Conservation (phyloP, 2,888 invertebrate species). For the Mythimna ferrago region DNA sequence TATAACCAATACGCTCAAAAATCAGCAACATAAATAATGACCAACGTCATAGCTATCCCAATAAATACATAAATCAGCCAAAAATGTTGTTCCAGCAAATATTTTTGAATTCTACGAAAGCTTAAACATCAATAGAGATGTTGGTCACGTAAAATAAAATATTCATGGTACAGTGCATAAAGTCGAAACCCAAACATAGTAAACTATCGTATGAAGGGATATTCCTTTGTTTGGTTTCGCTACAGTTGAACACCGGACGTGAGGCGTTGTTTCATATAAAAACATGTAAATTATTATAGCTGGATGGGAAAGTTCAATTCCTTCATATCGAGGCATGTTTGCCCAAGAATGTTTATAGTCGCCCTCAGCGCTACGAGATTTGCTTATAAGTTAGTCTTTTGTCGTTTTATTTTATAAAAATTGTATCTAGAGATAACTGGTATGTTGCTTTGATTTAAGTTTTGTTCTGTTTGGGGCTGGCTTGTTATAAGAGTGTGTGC, state of each 20-base stretch:
- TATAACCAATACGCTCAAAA: neutral
- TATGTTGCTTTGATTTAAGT: slow-evolving; percentile 43
- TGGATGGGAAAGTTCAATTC: slow-evolving; percentile 60
- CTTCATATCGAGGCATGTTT: slow-evolving; percentile 50
- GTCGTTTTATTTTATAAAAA: slow-evolving; percentile 26
- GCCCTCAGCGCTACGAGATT: slow-evolving; percentile 40
- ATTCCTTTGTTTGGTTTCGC: slow-evolving; percentile 65
- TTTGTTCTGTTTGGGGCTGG: slow-evolving; percentile 22
- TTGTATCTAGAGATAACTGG: neutral
- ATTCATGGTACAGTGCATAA: slow-evolving; percentile 67
- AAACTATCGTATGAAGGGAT: slow-evolving; percentile 63
- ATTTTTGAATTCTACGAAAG: slow-evolving; percentile 57
- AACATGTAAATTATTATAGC: slow-evolving; percentile 65
- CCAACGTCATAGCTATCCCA: slow-evolving; percentile 27
- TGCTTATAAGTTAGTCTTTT: slow-evolving; percentile 50
- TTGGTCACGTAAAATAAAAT: slow-evolving; percentile 68
- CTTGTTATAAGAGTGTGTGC: slow-evolving; percentile 22
- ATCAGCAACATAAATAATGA: slow-evolving; percentile 8
- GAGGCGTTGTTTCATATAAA: slow-evolving; percentile 61
- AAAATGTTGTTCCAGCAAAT: slow-evolving; percentile 58
- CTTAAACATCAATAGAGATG: slow-evolving; percentile 65
- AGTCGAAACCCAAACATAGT: slow-evolving; percentile 58
- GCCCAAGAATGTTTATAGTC: slow-evolving; percentile 50
- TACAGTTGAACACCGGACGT: slow-evolving; percentile 50
- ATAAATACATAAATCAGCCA: slow-evolving; percentile 57